phyloP scores from a whole-genome alignment of 37 sponge, comb jelly and placozoan genomes.

The Aphrocallistes beatrix region DNA sequence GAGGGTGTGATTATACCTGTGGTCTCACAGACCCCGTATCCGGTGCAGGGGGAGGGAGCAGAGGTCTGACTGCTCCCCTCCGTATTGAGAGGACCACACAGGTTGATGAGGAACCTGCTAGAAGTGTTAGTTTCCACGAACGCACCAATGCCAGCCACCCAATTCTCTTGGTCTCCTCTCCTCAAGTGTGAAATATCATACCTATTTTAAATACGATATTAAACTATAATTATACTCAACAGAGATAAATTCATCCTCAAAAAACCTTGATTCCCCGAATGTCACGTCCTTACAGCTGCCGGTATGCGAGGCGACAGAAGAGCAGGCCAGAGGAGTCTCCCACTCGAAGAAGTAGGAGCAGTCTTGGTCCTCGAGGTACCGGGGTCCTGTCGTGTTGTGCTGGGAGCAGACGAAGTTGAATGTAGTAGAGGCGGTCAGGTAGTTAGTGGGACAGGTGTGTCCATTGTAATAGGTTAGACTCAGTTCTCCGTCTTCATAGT shows the following conservation, averaged over 20 bases:
- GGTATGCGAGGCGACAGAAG: neutral
- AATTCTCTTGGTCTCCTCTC: neutral
- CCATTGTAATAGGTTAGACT: neutral
- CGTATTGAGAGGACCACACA: neutral
- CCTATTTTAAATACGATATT: too few relatives aligned
- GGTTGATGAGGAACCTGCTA: neutral
- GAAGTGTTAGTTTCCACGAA: neutral
- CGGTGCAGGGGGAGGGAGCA: neutral
- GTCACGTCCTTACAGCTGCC: neutral
- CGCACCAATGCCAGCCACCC: neutral
- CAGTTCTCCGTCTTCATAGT: neutral
- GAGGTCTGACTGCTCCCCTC: neutral
- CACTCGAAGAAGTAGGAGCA: slow-evolving; percentile 6
- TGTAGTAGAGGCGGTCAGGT: neutral
- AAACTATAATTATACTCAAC: too few relatives aligned
- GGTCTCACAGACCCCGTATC: neutral
- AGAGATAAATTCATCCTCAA: too few relatives aligned
- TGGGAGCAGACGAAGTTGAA: neutral
- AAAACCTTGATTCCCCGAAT: neutral
- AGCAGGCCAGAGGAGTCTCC: neutral
- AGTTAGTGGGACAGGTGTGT: neutral
- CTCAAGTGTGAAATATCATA: neutral
- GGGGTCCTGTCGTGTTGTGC: neutral
- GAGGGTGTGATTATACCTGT: neutral
- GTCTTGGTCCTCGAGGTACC: neutral